Conservation (phyloP, 1,140 invertebrate species). For the Metaphire vulgaris region DNA sequence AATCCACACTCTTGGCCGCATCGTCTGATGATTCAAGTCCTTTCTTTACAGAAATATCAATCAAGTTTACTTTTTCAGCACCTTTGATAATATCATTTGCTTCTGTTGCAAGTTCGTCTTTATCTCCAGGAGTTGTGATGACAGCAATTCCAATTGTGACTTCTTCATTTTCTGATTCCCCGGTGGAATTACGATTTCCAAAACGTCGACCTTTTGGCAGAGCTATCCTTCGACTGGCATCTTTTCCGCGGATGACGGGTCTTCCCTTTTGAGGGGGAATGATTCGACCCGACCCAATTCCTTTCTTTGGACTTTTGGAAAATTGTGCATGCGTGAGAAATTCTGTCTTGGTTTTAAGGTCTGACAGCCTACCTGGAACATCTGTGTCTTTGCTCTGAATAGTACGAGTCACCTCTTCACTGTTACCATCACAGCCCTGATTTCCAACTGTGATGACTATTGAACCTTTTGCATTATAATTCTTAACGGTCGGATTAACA, state of each 20-base stretch:
- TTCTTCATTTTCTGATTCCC: background rate
- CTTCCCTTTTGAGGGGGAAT: background rate
- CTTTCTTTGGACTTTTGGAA: background rate
- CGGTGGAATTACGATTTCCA: background rate
- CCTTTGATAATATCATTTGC: background rate
- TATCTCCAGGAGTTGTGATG: background rate
- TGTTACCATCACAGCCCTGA: too few species aligned
- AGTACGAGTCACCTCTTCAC: too few species aligned
- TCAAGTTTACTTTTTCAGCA: background rate
- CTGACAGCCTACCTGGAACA: too few species aligned
- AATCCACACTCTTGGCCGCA: background rate
- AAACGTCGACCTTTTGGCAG: background rate
- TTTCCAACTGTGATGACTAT: background rate
- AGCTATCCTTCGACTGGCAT: background rate
- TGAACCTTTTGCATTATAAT: background rate
- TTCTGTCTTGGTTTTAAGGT: too few species aligned
- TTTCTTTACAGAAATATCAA: background rate
- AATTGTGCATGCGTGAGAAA: background rate
- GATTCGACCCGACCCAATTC: background rate
- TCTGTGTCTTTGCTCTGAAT: too few species aligned
- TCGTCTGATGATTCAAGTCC: too few species aligned
- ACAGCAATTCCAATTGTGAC: background rate
- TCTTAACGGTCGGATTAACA: too few species aligned
- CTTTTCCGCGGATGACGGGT: background rate
- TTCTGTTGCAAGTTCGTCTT: too few species aligned